Evolutionary conservation across 2,888 invertebrate genomes (phyloP).

Genomic region (Hirtodrosophila confusa): DNA sequence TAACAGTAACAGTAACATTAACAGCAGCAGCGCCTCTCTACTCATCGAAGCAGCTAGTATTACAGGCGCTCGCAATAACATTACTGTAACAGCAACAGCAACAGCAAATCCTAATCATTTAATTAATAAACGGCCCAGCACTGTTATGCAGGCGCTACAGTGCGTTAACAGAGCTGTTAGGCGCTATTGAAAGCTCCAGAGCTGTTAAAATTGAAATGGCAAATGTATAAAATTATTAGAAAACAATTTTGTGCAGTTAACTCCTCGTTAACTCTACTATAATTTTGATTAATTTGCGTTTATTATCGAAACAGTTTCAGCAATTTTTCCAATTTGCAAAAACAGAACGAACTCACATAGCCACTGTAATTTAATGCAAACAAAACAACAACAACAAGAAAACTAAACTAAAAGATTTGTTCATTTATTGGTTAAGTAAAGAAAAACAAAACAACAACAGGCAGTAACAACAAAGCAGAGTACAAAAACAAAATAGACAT

Average conservation of each 20-base stretch:
- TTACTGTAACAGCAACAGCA: slow-evolving; percentile 43
- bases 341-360: slow-evolving; percentile 54
- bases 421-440: slow-evolving; percentile 55
- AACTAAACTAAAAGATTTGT: slow-evolving; percentile 39
- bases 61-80: slow-evolving; percentile 53
- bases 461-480: slow-evolving; percentile 70
- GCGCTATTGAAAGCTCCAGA: slow-evolving; percentile 15
- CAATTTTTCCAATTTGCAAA: too few species aligned
- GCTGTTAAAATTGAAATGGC: slow-evolving; percentile 25
- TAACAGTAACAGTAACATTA: not conserved
- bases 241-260: slow-evolving; percentile 54
- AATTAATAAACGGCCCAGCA: slow-evolving; percentile 39
- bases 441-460: slow-evolving; percentile 44
- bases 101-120: slow-evolving; percentile 42
- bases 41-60: slow-evolving; percentile 45
- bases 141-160: slow-evolving; percentile 50
- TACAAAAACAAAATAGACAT: slow-evolving; percentile 75
- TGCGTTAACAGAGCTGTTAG: slow-evolving; percentile 50
- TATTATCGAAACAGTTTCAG: slow-evolving; percentile 8
- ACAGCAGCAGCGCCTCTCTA: slow-evolving; percentile 19
- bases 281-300: slow-evolving; percentile 17
- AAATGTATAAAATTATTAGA: slow-evolving; percentile 50
- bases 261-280: slow-evolving; percentile 9
- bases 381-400: slow-evolving; percentile 15
- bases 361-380: slow-evolving; percentile 67